Evolutionary conservation across 2,113 vertebrate genomes (phyloP).

Genomic region (Calonectris borealis): DNA sequence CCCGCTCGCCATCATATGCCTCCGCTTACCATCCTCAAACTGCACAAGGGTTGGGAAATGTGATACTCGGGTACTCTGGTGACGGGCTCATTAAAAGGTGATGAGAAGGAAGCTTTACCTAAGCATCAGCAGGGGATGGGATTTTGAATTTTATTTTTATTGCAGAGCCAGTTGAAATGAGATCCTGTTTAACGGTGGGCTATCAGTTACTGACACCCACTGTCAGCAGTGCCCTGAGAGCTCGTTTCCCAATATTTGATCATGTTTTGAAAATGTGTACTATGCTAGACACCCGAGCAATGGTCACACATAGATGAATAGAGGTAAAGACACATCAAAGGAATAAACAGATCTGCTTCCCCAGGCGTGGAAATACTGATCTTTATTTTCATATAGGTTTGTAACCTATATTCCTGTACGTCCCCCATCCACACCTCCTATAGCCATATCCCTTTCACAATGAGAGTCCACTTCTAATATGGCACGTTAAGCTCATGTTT

Average conservation of each 20-base stretch:
- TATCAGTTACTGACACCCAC: background rate
- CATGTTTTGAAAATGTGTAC: background rate
- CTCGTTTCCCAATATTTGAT: background rate
- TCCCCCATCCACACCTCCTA: background rate
- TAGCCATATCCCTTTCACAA: background rate
- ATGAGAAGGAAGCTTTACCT: background rate
- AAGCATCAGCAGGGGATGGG: background rate
- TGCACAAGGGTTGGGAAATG: background rate
- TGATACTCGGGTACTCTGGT: accelerated
- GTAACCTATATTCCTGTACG: background rate
- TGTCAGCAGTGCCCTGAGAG: background rate
- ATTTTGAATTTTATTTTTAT: background rate
- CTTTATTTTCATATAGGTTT: background rate
- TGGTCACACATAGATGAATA: background rate
- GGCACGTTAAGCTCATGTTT: background rate
- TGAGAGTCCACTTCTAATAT: background rate
- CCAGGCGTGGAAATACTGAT: background rate
- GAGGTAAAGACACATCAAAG: background rate
- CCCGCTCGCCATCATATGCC: background rate
- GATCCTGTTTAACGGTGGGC: background rate
- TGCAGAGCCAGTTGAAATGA: background rate
- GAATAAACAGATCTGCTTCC: background rate
- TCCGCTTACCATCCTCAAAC: background rate
- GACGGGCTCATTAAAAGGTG: background rate
- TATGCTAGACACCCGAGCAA: background rate